Evolutionary conservation across 2,888 invertebrate genomes (phyloP), one percentile per base, ranked within the genome.

Genomic region (Trichopoda pennipes): DNA sequence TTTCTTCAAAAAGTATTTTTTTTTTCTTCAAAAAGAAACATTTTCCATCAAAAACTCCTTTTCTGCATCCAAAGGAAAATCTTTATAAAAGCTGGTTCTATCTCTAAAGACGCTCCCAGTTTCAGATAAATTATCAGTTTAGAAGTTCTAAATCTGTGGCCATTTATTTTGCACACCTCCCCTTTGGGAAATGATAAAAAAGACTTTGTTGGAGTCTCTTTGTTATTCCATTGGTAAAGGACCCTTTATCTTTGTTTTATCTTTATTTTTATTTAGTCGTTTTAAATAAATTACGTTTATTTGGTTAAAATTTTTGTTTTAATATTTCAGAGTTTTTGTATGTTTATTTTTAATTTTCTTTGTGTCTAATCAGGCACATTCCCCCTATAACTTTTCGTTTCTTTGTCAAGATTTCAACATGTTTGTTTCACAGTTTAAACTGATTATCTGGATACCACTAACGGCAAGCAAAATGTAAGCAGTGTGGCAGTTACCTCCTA

Each of bases 401-500:
- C 47, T 56, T 38, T 38, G 10, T 12, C 38, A 58, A 58, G 64
- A 38, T 58, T 64, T 72, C 63, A 78, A 51, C 58, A 64, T 78
- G 35, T 72, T 78, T 73, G 49, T 72, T 72, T 72, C 64, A 72
- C 70, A 72, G 64, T 66, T 51, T 78, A 78, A 73, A 78, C 72
- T 78, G 78, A 78, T 72, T 66, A 78, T 66, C 58, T 72, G 60
- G 44, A 17, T 60, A 61, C 53, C 35, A 68, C 42, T 42, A 66
- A 66, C 44, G n/a, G 60, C 38, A 72, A 69, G 9, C 49, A 23
- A 17, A 42, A 51, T 16, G 53, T 12, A 60, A 16, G 28, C 70
- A 28, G 66, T 78, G 58, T 78, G 78, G 72, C 72, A 60, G 72
- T 78, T 73, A 72, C 60, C 78, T 66, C 58, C 64, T 78, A 78